phyloP scores from a whole-genome alignment of 1,140 invertebrate species.

The Pogonomyrmex barbatus region DNA sequence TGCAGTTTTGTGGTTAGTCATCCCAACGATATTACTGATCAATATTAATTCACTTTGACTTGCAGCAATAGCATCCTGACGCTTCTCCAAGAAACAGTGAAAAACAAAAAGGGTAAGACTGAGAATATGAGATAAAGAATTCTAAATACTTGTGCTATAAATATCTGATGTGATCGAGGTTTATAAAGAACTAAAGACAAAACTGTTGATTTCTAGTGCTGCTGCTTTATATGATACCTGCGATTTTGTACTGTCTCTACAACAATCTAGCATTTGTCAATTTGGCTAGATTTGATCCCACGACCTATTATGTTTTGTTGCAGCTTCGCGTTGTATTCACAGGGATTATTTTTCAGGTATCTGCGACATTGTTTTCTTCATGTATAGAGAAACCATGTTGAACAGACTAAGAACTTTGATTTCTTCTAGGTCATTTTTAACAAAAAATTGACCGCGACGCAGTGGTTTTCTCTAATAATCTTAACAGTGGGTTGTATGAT shows the following conservation, averaged over 20 bases:
- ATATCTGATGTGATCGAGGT: background rate
- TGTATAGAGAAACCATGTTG: background rate
- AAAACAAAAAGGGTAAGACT: conserved; percentile 86
- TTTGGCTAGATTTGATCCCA: conserved; percentile 96
- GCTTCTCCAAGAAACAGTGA: conserved; percentile 87
- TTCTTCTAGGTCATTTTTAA: conserved; percentile 93
- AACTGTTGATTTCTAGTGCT: conserved; percentile 87
- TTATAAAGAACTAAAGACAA: background rate
- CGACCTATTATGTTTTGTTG: conserved; percentile 97
- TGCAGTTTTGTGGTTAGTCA: background rate
- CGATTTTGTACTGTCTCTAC: conserved; percentile 96
- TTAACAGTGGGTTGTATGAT: conserved; percentile 96
- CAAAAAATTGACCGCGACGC: conserved; percentile 92
- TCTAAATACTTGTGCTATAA: background rate
- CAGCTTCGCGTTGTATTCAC: conserved; percentile 97
- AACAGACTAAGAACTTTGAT: conserved; percentile 49
- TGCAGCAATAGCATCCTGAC: conserved; percentile 85
- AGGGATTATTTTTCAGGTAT: conserved; percentile 96
- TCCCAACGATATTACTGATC: background rate
- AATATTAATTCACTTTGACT: conserved; percentile 69
- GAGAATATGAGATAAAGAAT: background rate
- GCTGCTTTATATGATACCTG: conserved; percentile 95
- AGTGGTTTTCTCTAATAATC: conserved; percentile 96
- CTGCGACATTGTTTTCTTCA: conserved; percentile 2
- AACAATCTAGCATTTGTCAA: conserved; percentile 98